Percentiles rank a stretch among this genome's conserved stretches.
phyloP scores from a whole-genome alignment of 2,888 invertebrate species.

The Drosophila neoperkinsi region DNA sequence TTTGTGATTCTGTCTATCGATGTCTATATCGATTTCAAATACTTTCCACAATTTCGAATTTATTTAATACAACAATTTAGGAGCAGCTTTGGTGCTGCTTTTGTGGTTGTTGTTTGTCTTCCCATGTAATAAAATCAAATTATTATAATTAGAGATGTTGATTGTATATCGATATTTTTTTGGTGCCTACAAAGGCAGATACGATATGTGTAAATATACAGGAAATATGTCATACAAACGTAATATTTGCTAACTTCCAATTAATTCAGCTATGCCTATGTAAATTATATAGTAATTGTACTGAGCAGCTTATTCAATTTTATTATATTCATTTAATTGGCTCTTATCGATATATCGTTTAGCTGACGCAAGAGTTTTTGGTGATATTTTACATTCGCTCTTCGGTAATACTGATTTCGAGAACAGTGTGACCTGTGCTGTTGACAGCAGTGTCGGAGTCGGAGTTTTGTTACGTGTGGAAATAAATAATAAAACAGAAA shows the following conservation, averaged over 20 bases:
- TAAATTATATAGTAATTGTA: background rate
- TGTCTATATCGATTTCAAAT: background rate
- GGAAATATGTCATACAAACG: background rate
- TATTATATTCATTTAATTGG: background rate
- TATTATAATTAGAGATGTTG: constrained; percentile 28
- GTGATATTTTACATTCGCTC: constrained; percentile 1
- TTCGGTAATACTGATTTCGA: constrained; percentile 39
- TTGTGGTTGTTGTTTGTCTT: constrained; percentile 19
- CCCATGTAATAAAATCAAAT: constrained; percentile 26
- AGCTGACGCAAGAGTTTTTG: background rate
- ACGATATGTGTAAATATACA: background rate
- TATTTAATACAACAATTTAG: background rate
- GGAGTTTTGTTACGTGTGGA: constrained; percentile 69
- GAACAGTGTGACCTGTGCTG: constrained; percentile 58
- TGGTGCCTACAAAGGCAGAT: background rate
- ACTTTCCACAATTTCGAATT: background rate
- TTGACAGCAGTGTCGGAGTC: constrained; percentile 57
- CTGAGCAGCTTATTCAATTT: background rate
- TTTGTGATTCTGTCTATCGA: constrained; percentile 2
- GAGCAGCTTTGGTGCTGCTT: background rate
- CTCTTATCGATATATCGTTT: constrained; percentile 12
- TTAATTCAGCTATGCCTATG: background rate
- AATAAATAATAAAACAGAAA: constrained; percentile 29
- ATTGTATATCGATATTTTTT: constrained; percentile 1
- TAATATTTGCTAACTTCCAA: background rate